A percentile compares a stretch with the other conserved stretches of the same genome.
Conservation (phyloP, 1,140 invertebrate species). For the Monochamus saltuarius region DNA sequence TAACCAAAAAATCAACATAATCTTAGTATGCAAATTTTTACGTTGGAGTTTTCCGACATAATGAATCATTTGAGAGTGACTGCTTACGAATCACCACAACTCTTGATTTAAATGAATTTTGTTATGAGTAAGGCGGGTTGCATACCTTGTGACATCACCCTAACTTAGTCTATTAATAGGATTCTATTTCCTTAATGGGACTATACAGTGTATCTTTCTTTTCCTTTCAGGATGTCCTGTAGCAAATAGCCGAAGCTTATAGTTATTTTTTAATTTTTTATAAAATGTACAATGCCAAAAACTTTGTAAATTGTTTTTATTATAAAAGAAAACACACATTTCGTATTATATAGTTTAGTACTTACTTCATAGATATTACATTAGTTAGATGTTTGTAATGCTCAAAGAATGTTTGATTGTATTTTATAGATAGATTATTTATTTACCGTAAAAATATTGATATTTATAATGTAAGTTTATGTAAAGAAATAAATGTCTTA, state of each 20-base stretch:
- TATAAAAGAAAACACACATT: conserved; percentile 21
- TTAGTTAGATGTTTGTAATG: conserved; percentile 28
- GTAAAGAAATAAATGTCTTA: conserved; percentile 17
- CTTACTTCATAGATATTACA: conserved; percentile 22
- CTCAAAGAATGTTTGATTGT: conserved; percentile 32
- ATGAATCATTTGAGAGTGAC: too few relatives aligned
- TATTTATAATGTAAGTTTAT: conserved; percentile 7
- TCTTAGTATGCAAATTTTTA: too few relatives aligned
- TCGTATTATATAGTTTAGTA: conserved; percentile 24
- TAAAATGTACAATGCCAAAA: conserved; percentile 45
- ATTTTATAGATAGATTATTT: conserved; percentile 34
- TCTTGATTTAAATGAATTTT: too few relatives aligned
- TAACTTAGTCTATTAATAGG: too few relatives aligned
- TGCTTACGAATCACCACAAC: too few relatives aligned
- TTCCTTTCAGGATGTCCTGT: conserved; percentile 60
- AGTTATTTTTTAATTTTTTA: conserved; percentile 24
- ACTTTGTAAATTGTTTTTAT: conserved; percentile 41
- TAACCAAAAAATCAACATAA: too few relatives aligned
- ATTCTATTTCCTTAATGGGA: too few relatives aligned
- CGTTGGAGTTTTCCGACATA: too few relatives aligned
- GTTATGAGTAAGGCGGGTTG: too few relatives aligned
- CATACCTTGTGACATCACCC: too few relatives aligned
- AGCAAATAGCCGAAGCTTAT: conserved; percentile 43
- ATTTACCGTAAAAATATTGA: conserved; percentile 18
- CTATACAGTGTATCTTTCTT: conserved; percentile 27